These are phyloP conservation scores for Ischnus inquisitorius DNA, from an alignment of 2,888 invertebrate species.

Conservation along the genomic window DNA sequence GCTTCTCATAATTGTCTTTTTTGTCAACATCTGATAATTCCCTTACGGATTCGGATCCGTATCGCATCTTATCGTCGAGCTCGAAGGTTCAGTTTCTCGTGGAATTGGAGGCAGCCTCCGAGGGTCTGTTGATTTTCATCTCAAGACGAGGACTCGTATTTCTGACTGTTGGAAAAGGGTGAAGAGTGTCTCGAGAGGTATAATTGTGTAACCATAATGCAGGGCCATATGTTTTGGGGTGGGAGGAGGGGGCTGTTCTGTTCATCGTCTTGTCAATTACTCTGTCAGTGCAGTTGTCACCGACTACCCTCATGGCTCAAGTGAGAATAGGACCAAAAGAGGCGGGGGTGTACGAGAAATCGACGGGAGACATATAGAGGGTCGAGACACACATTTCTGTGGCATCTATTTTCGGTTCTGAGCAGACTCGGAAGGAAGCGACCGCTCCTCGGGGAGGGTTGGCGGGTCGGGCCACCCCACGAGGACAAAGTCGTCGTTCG, in stretches of 20 bases:
- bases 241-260: slow-evolving; percentile 43
- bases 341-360: slow-evolving; percentile 49
- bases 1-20: no score
- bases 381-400: slow-evolving; percentile 64
- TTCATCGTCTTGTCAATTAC: slow-evolving; percentile 57
- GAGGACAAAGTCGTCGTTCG: slow-evolving; percentile 58
- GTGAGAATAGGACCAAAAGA: slow-evolving; percentile 33
- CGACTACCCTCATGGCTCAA: slow-evolving; percentile 33
- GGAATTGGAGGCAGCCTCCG: background rate
- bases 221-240: slow-evolving; percentile 53
- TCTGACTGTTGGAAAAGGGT: slow-evolving; percentile 5
- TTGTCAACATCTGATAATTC: no score
- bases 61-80: background rate
- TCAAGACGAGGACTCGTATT: background rate
- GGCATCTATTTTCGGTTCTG: slow-evolving; percentile 73
- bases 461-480: slow-evolving; percentile 57
- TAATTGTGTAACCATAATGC: background rate
- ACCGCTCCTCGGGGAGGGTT: slow-evolving; percentile 63
- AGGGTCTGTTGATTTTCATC: slow-evolving; percentile 19
- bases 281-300: slow-evolving; percentile 50
- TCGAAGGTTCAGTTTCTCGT: background rate
- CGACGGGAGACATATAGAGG: slow-evolving; percentile 65
- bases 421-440: slow-evolving; percentile 67
- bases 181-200: slow-evolving; percentile 23
- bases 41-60: background rate